Evolutionary conservation across 2,113 vertebrate genomes (phyloP).

Genomic region (Chascanopsetta lugubris): DNA sequence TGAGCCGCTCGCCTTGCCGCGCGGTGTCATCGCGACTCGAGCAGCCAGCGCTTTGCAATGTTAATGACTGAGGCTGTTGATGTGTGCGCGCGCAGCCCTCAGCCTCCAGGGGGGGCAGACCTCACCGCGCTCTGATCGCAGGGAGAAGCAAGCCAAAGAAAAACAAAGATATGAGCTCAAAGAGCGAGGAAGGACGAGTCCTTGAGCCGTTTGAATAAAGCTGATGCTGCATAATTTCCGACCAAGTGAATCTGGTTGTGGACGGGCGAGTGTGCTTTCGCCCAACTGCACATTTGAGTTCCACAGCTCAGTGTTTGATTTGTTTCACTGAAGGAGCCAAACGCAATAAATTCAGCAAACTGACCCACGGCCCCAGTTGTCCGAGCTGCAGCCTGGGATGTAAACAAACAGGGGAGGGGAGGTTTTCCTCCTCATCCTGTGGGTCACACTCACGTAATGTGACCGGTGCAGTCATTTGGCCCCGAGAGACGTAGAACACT

Average conservation of each 20-base stretch:
- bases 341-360: background rate
- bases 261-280: background rate
- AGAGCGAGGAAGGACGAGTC: conserved; percentile 2
- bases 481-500: no score
- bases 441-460: no score
- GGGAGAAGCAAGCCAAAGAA: background rate
- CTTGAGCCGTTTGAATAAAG: background rate
- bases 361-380: background rate
- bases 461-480: no score
- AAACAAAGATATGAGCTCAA: background rate
- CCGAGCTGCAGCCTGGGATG: background rate
- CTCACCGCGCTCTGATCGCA: conserved; percentile 14
- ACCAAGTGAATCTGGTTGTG: background rate
- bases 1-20: conserved; percentile 38
- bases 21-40: conserved; percentile 14
- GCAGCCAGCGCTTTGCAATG: conserved; percentile 31
- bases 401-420: background rate
- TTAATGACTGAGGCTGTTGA: conserved; percentile 44
- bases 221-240: background rate
- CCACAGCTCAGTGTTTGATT: background rate
- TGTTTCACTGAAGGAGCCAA: background rate
- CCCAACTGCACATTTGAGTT: background rate
- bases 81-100: conserved; percentile 11
- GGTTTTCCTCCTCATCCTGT: no score
- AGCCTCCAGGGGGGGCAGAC: background rate